Evolutionary conservation across 1,140 invertebrate genomes (phyloP).

Genomic region (Pectinophora gossypiella): DNA sequence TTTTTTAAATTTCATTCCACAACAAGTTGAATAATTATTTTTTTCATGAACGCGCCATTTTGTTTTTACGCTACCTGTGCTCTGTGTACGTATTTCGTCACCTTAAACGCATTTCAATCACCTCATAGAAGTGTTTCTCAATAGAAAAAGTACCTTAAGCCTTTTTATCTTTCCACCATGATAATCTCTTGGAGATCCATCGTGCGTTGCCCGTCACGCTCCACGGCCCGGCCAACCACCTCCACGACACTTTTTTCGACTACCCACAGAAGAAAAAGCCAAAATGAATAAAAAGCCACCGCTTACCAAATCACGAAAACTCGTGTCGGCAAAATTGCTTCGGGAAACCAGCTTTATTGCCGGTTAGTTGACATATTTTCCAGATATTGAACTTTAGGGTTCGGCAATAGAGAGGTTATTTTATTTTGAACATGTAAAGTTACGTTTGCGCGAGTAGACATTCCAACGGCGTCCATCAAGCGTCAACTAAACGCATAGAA

Average conservation of each 20-base stretch:
- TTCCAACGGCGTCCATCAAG: constrained; percentile 24
- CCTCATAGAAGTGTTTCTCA: no score
- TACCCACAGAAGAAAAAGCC: constrained; percentile 28
- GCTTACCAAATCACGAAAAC: constrained; percentile 48
- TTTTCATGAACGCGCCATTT: no score
- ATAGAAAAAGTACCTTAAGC: no score
- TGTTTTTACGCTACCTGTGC: no score
- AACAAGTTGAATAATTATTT: no score
- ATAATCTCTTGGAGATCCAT: neutral
- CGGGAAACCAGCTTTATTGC: neutral
- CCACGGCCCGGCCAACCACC: constrained; percentile 25
- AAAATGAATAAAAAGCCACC: constrained; percentile 31
- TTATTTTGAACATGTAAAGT: neutral
- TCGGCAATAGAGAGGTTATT: no score
- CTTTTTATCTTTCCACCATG: no score
- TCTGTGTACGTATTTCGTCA: no score
- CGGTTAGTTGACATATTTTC: no score
- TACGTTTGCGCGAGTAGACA: neutral
- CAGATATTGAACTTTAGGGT: no score
- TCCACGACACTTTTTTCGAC: constrained; percentile 36
- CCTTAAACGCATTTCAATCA: no score
- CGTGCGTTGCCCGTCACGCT: constrained; percentile 2
- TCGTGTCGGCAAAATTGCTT: constrained; percentile 47
- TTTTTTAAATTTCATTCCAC: no score
- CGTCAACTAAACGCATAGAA: constrained; percentile 26